Conservation (phyloP, 2,113 vertebrate species). For the Cynoglossus semilaevis region DNA sequence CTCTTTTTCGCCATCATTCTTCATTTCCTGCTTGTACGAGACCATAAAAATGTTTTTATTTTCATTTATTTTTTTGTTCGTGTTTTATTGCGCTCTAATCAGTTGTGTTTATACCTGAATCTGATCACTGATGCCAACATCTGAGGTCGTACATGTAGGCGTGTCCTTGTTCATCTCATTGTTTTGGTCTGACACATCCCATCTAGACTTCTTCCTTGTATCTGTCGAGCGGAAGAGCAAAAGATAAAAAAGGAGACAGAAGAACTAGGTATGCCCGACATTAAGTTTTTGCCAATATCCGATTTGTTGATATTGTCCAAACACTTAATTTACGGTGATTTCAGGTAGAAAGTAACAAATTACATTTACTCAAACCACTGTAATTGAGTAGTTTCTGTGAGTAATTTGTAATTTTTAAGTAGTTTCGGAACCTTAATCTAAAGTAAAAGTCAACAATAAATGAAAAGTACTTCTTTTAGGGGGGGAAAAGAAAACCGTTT, state of each 20-base stretch:
- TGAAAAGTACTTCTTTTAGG: too few species aligned
- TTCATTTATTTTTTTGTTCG: neutral
- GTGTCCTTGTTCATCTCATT: constrained; percentile 46
- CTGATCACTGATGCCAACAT: neutral
- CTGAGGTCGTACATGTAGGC: neutral
- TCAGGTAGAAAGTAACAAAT: too few species aligned
- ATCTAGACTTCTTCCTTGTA: constrained; percentile 83
- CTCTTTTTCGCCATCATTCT: constrained; percentile 5
- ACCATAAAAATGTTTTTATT: neutral
- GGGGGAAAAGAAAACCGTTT: too few species aligned
- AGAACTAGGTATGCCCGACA: neutral
- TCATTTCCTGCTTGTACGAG: constrained; percentile 7
- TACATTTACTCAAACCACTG: too few species aligned
- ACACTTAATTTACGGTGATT: too few species aligned
- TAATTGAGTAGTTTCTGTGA: too few species aligned
- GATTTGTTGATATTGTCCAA: too few species aligned
- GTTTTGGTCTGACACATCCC: constrained; percentile 82
- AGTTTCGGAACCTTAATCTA: too few species aligned
- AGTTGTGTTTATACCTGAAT: neutral
- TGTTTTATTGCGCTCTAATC: too few species aligned
- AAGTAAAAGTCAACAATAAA: too few species aligned
- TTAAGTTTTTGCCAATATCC: too few species aligned
- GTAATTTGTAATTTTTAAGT: too few species aligned
- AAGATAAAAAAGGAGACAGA: constrained; percentile 19
- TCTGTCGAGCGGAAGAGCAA: constrained; percentile 66